These are phyloP conservation scores for Prunella fulvescens DNA, from an alignment of 2,113 vertebrate genomes.

Conservation along the genomic window DNA sequence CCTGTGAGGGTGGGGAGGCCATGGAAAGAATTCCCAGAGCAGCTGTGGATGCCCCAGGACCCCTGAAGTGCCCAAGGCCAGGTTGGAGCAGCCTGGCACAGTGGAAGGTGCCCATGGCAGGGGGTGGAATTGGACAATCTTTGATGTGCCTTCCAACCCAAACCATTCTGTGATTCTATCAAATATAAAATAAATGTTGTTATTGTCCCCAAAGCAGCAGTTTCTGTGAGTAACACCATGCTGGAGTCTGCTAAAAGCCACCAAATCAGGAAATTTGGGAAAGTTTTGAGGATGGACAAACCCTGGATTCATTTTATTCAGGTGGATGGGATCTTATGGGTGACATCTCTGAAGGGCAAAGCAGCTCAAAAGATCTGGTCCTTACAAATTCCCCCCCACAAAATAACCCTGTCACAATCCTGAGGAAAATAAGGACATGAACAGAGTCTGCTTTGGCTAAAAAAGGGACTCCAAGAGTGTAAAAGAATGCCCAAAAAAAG, in stretches of 20 bases:
- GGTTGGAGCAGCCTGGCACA: fast-evolving
- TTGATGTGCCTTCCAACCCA: neutral
- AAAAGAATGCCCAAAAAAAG: neutral
- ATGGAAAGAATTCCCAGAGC: neutral
- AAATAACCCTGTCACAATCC: neutral
- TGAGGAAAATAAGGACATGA: neutral
- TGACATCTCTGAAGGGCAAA: neutral
- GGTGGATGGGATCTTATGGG: neutral
- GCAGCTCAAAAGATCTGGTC: neutral
- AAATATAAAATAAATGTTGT: neutral
- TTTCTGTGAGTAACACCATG: fast-evolving
- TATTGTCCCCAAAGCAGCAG: neutral
- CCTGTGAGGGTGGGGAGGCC: neutral
- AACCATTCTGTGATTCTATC: neutral
- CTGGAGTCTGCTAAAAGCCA: neutral
- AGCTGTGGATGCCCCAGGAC: neutral
- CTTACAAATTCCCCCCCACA: neutral
- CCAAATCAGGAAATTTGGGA: neutral
- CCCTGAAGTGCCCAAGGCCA: neutral
- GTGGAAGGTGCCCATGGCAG: neutral
- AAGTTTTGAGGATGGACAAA: neutral
- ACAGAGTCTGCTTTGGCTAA: neutral
- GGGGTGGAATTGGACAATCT: neutral
- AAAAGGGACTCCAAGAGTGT: neutral
- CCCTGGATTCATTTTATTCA: neutral